phyloP scores from a whole-genome alignment of 2,888 invertebrate genomes.

The Cephus spinipes region DNA sequence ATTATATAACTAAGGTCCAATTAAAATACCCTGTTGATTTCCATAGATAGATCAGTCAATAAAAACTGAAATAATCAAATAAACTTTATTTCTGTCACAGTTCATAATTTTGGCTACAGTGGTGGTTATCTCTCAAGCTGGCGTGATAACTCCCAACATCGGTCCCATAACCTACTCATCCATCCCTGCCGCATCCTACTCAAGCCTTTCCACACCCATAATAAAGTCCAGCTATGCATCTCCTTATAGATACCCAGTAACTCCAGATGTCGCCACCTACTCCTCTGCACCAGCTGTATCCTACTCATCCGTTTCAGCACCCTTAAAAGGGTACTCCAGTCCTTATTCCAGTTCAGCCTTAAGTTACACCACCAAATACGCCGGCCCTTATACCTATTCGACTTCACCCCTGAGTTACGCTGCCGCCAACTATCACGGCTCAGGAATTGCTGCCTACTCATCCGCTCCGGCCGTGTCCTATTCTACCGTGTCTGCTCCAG shows the following conservation, averaged over 20 bases:
- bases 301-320: slow-evolving; percentile 4
- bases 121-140: not conserved
- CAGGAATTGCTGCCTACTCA: not conserved
- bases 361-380: not conserved
- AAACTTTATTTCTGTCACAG: not conserved
- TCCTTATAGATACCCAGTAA: not conserved
- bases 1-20: not conserved
- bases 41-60: not conserved
- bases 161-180: slow-evolving; percentile 9
- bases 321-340: slow-evolving; percentile 2
- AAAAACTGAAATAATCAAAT: not conserved
- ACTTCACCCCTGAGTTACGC: not conserved
- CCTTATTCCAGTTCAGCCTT: not conserved
- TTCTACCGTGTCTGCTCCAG: slow-evolving; percentile 8
- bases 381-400: slow-evolving; percentile 4
- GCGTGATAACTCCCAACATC: not conserved
- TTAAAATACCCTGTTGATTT: not conserved
- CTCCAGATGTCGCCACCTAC: not conserved
- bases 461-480: slow-evolving; percentile 8
- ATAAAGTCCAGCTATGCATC: not conserved
- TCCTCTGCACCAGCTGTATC: slow-evolving; percentile 8
- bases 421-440: not conserved
- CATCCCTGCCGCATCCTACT: not conserved
- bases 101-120: slow-evolving; percentile 11
- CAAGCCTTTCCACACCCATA: not conserved